Evolutionary conservation across 2,113 vertebrate genomes (phyloP).

Genomic region (Pedionomus torquatus): DNA sequence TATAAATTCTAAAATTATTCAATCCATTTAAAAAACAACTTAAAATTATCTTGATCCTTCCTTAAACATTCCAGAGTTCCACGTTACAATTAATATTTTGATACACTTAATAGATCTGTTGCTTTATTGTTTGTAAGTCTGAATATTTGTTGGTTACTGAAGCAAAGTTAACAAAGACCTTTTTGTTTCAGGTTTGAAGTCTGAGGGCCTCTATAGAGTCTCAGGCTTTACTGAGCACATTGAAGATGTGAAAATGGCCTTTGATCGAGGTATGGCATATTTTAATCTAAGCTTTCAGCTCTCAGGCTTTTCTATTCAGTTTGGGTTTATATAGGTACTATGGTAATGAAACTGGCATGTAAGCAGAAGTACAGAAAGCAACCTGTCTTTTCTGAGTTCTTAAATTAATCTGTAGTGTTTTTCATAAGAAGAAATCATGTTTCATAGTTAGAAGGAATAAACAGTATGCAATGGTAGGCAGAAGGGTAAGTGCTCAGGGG

Average conservation of each 20-base stretch:
- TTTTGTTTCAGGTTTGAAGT: slow-evolving; percentile 86
- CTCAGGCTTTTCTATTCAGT: neutral
- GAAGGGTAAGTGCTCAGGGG: neutral
- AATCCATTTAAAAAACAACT: neutral
- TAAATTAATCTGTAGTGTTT: neutral
- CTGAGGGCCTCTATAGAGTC: slow-evolving; percentile 95
- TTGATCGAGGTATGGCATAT: slow-evolving; percentile 87
- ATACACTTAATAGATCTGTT: neutral
- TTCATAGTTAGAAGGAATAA: neutral
- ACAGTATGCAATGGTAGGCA: neutral
- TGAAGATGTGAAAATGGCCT: slow-evolving; percentile 93
- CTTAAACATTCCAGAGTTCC: neutral
- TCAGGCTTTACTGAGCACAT: slow-evolving; percentile 97
- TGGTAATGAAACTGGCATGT: neutral
- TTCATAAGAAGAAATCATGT: neutral
- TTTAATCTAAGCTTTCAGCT: neutral
- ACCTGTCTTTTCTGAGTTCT: neutral
- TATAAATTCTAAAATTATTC: neutral
- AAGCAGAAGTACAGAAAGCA: neutral
- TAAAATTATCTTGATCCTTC: neutral
- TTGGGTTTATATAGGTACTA: neutral
- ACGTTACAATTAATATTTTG: neutral
- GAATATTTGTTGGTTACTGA: neutral
- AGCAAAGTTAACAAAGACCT: slow-evolving; percentile 11
- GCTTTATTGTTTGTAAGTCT: neutral